Evolutionary conservation across 2,797 vertebrate genomes (phyloP), one percentile per base, ranked within the genome.

Genomic region (Anolis apletophallus): DNA sequence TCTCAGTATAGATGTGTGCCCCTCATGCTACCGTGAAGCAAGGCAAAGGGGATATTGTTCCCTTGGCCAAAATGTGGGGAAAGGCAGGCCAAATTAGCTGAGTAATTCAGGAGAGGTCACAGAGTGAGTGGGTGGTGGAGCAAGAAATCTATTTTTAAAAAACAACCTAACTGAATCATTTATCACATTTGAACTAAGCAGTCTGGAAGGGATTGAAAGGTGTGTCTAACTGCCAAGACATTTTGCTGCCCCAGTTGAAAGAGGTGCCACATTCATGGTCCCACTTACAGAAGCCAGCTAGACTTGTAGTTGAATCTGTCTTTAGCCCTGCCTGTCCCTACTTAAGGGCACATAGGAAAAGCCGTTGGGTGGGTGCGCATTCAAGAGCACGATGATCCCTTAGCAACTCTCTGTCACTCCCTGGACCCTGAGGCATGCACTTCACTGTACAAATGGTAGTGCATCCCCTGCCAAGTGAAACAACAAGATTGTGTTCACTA

Each of bases 61-160:
- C 54, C 36, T 46, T 40, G 40, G 67, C 29, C 50, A 68, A 67
- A 36, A 61, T 67, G 54, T 36, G 32, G 32, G 78, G 34, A 86
- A 52, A 87, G 12, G 8, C 55, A 21, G 52, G 74, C 81, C 54
- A 83, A 69, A 83, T 19, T 67, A 80, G 79, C 72, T 81, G 59
- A 81, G 34, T 78, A 77, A 82, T 78, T 71, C 19, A 59, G 11
- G 29, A 77, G 85, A 77, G 55, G 67, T 68, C 67, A 57, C n/a
- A 59, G 5, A 55, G 73, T 23, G 29, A 57, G 34, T 57, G 55
- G 36, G 73, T 81, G 85, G 59, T 69, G 50, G 61, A 69, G 64
- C 61, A 50, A 9, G 74, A 61, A 17, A 13, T 16, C 14, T 32
- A 6, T 46, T 52, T 21, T 26, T 17, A 26, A 83, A 21, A 83